phyloP scores from a whole-genome alignment of 2,888 invertebrate species.

The Lasioglossum calceatum region DNA sequence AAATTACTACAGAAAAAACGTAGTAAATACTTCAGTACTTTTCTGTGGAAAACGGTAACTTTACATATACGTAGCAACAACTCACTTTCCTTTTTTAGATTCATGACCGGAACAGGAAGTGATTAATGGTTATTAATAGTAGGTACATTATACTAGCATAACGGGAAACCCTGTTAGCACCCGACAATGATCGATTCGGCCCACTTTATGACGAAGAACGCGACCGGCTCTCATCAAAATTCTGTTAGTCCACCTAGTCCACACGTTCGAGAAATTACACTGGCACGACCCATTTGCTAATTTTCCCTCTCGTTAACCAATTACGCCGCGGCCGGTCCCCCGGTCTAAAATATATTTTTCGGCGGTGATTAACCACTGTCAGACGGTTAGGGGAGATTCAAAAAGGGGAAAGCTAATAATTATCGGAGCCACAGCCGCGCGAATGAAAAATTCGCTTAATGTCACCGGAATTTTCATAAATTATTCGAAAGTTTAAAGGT shows the following conservation, averaged over 20 bases:
- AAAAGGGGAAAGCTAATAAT: slow-evolving; percentile 23
- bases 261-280: slow-evolving; percentile 46
- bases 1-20: no score
- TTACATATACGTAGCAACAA: not conserved
- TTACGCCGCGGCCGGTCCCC: slow-evolving; percentile 48
- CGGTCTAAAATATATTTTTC: slow-evolving; percentile 40
- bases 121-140: not conserved
- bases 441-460: slow-evolving; percentile 24
- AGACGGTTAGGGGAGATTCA: not conserved
- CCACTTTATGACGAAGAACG: slow-evolving; percentile 28
- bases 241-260: slow-evolving; percentile 30
- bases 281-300: slow-evolving; percentile 59
- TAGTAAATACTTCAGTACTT: not conserved
- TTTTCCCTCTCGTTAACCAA: slow-evolving; percentile 65
- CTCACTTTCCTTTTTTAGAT: not conserved
- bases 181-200: not conserved
- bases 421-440: not conserved
- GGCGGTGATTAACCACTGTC: slow-evolving; percentile 41
- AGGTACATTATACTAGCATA: not conserved
- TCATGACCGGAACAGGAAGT: not conserved
- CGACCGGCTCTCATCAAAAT: slow-evolving; percentile 49
- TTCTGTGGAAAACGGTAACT: not conserved
- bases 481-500: slow-evolving; percentile 34
- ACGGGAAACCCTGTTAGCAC: not conserved
- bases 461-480: slow-evolving; percentile 49